Conservation (phyloP, 2,888 invertebrate genomes). For the Dasypolia templi region DNA sequence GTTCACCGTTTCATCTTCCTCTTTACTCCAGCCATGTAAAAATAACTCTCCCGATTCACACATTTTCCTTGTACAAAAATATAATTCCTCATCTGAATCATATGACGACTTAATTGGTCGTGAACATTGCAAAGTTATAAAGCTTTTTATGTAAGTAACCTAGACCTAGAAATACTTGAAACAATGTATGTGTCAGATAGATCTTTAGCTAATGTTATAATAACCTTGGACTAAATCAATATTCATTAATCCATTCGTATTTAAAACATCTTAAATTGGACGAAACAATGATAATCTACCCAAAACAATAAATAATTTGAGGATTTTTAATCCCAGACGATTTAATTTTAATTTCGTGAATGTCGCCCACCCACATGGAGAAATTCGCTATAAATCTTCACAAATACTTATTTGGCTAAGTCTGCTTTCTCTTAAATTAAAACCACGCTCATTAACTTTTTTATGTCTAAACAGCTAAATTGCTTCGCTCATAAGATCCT, state of each 20-base stretch:
- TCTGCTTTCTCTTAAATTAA: slow-evolving; percentile 64
- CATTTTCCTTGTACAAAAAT: slow-evolving; percentile 66
- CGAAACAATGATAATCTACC: not conserved
- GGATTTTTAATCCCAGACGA: not conserved
- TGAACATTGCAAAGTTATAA: slow-evolving; percentile 29
- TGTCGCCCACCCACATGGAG: slow-evolving; percentile 45
- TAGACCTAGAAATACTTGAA: slow-evolving; percentile 49
- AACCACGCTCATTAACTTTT: slow-evolving; percentile 48
- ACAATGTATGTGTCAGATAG: slow-evolving; percentile 24
- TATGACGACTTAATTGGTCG: slow-evolving; percentile 45
- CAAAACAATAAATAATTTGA: not conserved
- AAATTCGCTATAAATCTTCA: slow-evolving; percentile 59
- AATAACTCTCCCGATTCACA: slow-evolving; percentile 61
- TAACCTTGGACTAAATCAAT: slow-evolving; percentile 31
- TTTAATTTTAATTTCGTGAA: slow-evolving; percentile 35
- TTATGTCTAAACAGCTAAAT: slow-evolving; percentile 49
- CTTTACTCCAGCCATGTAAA: slow-evolving; percentile 60
- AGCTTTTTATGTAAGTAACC: slow-evolving; percentile 50
- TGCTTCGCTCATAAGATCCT: slow-evolving; percentile 63
- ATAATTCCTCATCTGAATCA: slow-evolving; percentile 62
- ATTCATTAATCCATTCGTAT: slow-evolving; percentile 12
- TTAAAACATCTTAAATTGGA: not conserved
- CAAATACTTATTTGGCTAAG: slow-evolving; percentile 47
- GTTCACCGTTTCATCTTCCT: slow-evolving; percentile 43
- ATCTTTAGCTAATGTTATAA: slow-evolving; percentile 23